A percentile compares a stretch with the other conserved stretches of the same genome.
These are phyloP conservation scores for Phalloptychus januarius DNA, from an alignment of 2,797 vertebrate genomes.

Conservation along the genomic window DNA sequence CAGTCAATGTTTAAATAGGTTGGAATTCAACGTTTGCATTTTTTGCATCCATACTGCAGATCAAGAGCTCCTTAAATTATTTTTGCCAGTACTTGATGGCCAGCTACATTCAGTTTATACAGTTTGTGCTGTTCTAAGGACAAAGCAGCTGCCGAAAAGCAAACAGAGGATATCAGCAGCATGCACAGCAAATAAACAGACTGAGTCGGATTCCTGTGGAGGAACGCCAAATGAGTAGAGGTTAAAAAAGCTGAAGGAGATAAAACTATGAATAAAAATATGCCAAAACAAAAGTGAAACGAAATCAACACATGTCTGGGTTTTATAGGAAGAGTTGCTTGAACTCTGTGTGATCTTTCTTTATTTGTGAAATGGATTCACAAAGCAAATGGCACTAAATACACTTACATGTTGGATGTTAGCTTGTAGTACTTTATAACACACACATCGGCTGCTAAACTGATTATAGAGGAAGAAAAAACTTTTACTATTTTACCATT, in stretches of 20 bases:
- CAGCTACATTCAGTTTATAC: constrained; percentile 1
- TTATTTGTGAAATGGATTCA: neutral
- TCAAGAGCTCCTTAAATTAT: constrained; percentile 11
- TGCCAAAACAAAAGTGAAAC: neutral
- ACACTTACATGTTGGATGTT: neutral
- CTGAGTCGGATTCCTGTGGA: constrained; percentile 12
- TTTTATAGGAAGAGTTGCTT: too few species aligned
- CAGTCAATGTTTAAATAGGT: neutral
- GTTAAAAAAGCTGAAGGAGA: neutral
- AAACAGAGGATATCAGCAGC: constrained; percentile 19
- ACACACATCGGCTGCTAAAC: neutral
- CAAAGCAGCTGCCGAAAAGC: neutral
- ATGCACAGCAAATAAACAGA: constrained; percentile 14
- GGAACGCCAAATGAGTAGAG: neutral
- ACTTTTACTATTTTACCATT: neutral
- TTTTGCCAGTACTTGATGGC: neutral
- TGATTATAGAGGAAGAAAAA: neutral
- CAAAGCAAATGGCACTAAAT: neutral
- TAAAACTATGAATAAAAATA: constrained; percentile 32
- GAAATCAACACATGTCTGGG: neutral
- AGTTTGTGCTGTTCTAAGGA: neutral
- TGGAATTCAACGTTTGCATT: constrained; percentile 1
- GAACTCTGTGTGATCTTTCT: too few species aligned
- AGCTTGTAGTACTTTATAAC: neutral
- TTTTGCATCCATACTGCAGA: constrained; percentile 9